phyloP scores from a whole-genome alignment of 2,888 invertebrate species.

The Aleiodes leptofemur region DNA sequence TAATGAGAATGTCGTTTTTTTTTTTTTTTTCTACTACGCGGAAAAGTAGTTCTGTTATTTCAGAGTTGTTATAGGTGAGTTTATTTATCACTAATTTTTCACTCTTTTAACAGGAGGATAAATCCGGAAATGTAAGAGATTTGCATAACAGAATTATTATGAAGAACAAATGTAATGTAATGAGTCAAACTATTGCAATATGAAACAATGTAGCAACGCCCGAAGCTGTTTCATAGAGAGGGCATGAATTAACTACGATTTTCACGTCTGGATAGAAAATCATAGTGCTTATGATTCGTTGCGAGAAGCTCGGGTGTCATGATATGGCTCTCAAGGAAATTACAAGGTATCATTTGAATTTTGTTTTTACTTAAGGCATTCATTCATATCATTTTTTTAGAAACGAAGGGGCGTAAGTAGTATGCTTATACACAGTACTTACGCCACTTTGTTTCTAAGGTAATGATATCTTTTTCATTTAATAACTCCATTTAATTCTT shows the following conservation, averaged over 20 bases:
- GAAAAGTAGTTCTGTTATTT: too few species aligned
- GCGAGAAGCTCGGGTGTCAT: constrained; percentile 20
- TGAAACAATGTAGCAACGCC: constrained; percentile 20
- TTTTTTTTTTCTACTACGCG: too few species aligned
- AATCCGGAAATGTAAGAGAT: not conserved
- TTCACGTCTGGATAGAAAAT: constrained; percentile 21
- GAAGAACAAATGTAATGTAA: not conserved
- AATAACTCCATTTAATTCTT: not conserved
- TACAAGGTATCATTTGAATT: constrained; percentile 20
- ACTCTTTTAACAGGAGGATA: too few species aligned
- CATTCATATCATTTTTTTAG: not conserved
- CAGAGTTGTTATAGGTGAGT: too few species aligned
- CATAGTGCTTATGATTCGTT: constrained; percentile 22
- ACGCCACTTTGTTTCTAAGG: too few species aligned
- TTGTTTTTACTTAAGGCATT: not conserved
- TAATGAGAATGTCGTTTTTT: too few species aligned
- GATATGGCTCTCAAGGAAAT: constrained; percentile 26
- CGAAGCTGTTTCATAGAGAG: constrained; percentile 20
- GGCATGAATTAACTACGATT: constrained; percentile 26
- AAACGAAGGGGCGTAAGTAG: too few species aligned
- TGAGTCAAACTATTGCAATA: not conserved
- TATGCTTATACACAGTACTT: too few species aligned
- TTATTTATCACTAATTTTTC: too few species aligned
- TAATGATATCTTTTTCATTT: not conserved
- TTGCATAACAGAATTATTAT: constrained; percentile 14